Evolutionary conservation across 1,140 invertebrate genomes (phyloP).

Genomic region (Bombus breviceps): DNA sequence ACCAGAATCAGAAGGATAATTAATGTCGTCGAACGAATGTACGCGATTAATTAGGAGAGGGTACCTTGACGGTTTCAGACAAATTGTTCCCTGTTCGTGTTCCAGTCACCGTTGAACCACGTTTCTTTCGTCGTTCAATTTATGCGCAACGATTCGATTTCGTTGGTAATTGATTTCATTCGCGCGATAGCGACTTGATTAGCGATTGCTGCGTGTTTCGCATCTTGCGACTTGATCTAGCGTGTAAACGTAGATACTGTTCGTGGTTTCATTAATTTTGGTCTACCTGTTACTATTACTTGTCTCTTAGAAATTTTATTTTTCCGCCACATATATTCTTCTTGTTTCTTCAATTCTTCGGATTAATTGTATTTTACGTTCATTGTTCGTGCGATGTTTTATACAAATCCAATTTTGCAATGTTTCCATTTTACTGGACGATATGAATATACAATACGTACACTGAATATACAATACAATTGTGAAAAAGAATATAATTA

Average conservation of each 20-base stretch:
- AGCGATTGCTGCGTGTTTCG: not conserved
- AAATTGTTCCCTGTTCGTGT: not conserved
- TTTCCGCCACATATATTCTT: not conserved
- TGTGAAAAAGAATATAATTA: not conserved
- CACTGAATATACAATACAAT: not conserved
- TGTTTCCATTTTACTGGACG: no score
- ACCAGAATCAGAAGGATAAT: slow-evolving; percentile 28
- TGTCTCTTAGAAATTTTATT: not conserved
- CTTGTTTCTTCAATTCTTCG: not conserved
- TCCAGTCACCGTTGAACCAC: no score
- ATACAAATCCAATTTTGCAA: no score
- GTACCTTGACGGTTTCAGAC: not conserved
- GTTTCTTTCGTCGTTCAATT: not conserved
- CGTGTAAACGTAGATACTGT: no score
- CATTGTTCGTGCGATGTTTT: not conserved
- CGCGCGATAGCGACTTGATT: not conserved
- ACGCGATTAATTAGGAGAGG: slow-evolving; percentile 27
- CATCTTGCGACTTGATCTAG: no score
- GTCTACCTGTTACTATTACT: rapidly evolving
- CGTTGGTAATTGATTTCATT: slow-evolving; percentile 10
- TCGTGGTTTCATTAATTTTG: not conserved
- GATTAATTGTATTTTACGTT: not conserved
- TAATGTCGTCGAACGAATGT: not conserved
- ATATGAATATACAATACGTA: not conserved
- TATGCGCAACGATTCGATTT: not conserved